phyloP scores from a whole-genome alignment of 1,140 invertebrate species.

The Tetragnatha versicolor region DNA sequence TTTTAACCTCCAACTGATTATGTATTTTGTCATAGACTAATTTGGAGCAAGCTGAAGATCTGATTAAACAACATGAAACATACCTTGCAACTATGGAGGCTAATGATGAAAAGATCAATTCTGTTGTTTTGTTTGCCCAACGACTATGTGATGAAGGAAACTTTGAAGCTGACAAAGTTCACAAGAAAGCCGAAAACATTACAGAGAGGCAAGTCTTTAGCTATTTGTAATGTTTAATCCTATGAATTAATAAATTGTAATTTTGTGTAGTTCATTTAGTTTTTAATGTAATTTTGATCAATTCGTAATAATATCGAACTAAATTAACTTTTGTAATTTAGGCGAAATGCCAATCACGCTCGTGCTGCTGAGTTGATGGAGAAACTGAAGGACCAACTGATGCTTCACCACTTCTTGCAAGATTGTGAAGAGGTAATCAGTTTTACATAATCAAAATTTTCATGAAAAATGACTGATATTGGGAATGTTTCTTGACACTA shows the following conservation, averaged over 20 bases:
- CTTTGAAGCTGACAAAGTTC: constrained; percentile 90
- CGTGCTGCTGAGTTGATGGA: constrained; percentile 90
- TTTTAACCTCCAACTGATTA: constrained; percentile 3
- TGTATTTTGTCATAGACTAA: constrained; percentile 68
- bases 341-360: constrained; percentile 85
- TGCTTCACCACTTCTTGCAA: constrained; percentile 94
- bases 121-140: constrained; percentile 90
- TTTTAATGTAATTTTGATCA: not conserved
- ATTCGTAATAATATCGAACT: not conserved
- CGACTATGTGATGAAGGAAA: constrained; percentile 87
- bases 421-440: constrained; percentile 89
- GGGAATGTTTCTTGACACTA: too few species aligned
- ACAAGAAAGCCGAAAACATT: constrained; percentile 94
- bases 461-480: too few species aligned
- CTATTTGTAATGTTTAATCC: not conserved
- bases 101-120: constrained; percentile 99
- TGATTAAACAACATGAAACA: constrained; percentile 96
- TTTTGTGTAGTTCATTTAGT: not conserved
- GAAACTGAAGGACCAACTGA: constrained; percentile 90
- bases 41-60: constrained; percentile 95
- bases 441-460: not conserved
- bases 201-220: constrained; percentile 70
- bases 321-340: constrained; percentile 52
- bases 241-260: not conserved
- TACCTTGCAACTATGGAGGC: constrained; percentile 99